These are phyloP conservation scores for Campoplex nolae DNA, from an alignment of 2,888 invertebrate genomes.

Conservation along the genomic window DNA sequence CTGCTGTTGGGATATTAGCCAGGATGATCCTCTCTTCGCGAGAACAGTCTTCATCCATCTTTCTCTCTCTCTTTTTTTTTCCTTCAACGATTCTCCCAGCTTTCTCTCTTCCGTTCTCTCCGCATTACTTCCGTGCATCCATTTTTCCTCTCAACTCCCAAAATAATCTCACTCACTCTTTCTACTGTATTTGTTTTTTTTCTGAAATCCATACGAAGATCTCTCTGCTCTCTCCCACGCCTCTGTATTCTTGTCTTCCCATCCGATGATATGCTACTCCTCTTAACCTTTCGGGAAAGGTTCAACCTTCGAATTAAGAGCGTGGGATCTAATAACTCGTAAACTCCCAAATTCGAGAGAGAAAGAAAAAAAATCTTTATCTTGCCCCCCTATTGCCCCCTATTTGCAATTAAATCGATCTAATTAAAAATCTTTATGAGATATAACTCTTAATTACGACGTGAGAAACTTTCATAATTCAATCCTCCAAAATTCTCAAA, in stretches of 20 bases:
- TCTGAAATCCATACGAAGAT: neutral
- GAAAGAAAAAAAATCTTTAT: constrained; percentile 7
- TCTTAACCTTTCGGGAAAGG: constrained; percentile 72
- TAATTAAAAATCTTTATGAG: neutral
- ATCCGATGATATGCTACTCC: constrained; percentile 77
- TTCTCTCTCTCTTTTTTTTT: constrained; percentile 6
- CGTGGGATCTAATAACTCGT: constrained; percentile 71
- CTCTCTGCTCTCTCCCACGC: constrained; percentile 75
- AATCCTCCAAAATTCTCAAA: neutral
- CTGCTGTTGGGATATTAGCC: constrained; percentile 68
- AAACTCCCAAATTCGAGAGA: neutral
- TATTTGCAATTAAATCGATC: constrained; percentile 1
- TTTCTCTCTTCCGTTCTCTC: neutral
- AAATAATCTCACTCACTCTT: constrained; percentile 25
- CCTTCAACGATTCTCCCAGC: neutral
- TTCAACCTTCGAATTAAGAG: constrained; percentile 71
- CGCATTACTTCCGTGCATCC: constrained; percentile 17
- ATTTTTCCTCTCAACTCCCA: constrained; percentile 34
- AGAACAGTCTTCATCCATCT: constrained; percentile 47
- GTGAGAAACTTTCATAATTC: neutral
- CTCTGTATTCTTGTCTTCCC: constrained; percentile 61
- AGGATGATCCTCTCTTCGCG: constrained; percentile 55
- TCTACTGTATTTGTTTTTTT: neutral
- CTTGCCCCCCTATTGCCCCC: neutral
- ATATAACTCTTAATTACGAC: neutral